Conservation (phyloP, 2,888 invertebrate species). For the Aphodius granarius region DNA sequence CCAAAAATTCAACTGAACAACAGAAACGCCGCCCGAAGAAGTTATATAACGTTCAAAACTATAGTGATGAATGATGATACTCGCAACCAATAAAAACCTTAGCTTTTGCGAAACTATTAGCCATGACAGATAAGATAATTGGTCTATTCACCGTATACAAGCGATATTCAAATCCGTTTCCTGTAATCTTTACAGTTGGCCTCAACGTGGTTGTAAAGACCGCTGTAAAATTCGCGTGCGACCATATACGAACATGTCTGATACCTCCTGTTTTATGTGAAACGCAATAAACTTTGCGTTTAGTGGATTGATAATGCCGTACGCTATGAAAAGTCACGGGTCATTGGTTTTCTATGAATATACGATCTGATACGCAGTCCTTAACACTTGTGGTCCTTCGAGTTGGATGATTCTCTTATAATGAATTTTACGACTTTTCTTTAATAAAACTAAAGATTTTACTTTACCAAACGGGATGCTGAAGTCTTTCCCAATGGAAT, state of each 20-base stretch:
- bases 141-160: not conserved
- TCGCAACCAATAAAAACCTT: not conserved
- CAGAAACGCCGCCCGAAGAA: not conserved
- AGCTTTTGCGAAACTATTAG: not conserved
- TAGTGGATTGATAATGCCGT: not conserved
- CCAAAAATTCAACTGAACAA: not conserved
- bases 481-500: not conserved
- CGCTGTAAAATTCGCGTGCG: not conserved
- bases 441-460: not conserved
- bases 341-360: not conserved
- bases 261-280: not conserved
- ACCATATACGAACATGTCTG: not conserved
- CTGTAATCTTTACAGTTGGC: not conserved
- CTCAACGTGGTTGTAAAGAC: not conserved
- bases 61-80: not conserved
- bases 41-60: too few relatives aligned
- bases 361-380: not conserved
- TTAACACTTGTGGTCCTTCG: too few relatives aligned
- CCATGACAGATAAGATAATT: not conserved
- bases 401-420: not conserved
- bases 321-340: not conserved
- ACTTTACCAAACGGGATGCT: not conserved
- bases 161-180: slow-evolving; percentile 8
- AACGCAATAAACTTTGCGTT: not conserved
- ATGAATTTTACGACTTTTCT: not conserved